Conservation (phyloP, 1,140 invertebrate species). For the Vanessa atalanta region DNA sequence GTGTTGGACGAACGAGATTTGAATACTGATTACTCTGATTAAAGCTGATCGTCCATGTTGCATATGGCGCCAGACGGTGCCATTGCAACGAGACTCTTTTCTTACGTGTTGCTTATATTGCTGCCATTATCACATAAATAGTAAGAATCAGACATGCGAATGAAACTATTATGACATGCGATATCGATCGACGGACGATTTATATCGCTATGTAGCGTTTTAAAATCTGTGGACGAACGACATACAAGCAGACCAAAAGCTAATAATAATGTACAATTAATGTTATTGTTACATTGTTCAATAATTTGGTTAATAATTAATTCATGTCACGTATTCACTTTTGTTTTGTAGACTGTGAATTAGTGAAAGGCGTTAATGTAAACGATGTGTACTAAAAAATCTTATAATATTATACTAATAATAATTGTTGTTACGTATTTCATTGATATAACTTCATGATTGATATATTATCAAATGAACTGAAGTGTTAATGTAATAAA, state of each 20-base stretch:
- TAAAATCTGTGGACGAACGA: neutral
- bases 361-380: neutral
- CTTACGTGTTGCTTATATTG: neutral
- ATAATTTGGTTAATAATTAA: constrained; percentile 24
- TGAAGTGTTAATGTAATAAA: too few relatives aligned
- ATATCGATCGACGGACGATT: neutral
- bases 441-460: too few relatives aligned
- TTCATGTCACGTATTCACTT: constrained; percentile 25
- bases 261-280: constrained; percentile 35
- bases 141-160: neutral
- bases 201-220: neutral
- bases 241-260: neutral
- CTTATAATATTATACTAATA: too few relatives aligned
- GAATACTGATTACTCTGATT: constrained; percentile 37
- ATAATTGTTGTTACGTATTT: too few relatives aligned
- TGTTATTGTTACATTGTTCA: constrained; percentile 38
- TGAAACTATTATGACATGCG: neutral
- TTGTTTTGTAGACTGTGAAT: constrained; percentile 10
- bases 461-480: too few relatives aligned
- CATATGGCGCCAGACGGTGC: constrained; percentile 5
- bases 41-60: constrained; percentile 16
- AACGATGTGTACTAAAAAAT: too few relatives aligned
- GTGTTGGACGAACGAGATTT: constrained; percentile 29
- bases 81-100: neutral
- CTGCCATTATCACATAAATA: neutral